Evolutionary conservation across 2,113 vertebrate species (phyloP), one percentile per base, ranked within the genome.

Genomic region (Pycnonotus jocosus): DNA sequence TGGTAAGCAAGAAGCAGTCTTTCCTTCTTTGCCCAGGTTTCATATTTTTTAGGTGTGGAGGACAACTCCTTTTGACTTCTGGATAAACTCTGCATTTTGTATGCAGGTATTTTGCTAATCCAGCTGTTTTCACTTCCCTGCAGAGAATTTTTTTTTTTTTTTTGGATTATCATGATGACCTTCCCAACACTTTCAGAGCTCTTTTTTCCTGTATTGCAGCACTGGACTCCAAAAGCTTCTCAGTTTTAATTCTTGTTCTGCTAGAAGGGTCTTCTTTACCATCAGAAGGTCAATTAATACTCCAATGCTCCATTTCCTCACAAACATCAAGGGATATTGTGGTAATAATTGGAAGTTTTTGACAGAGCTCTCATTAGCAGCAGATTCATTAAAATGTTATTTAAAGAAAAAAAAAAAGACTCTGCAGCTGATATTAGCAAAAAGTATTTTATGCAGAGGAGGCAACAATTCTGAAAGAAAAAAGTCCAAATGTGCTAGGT

Each of bases 351-450:
- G 81, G 47, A 80, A 90, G 50, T 1, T 87, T 92, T 92, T 86
- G 60, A 94, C 76, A 74, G 54, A 90, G 21, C 5, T 90, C 54
- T 95, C 85, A 88, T 66, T 94, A 96, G 62, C 51, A 90, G 50
- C 42, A 92, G 33, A 27, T 92, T 92, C 61, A 94, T 92, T 87
- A 91, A 86, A 92, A 76, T 68, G 71, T 86, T 86, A 62, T 83
- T 84, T 2, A 3, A 68, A 48, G 18, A 47, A 47, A 44, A 48
- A 71, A 12, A 58, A 28, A 5, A 56, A 44, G 4, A 30, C 30
- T 88, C 48, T 91, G 40, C 20, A 65, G 65, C 5, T 81, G 61
- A 69, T 82, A 71, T 21, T 65, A 89, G 12, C 53, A 81, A 92
- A 53, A 33, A 71, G 6, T n/a, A 45, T 88, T 95, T 95, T 76